phyloP scores from a whole-genome alignment of 2,113 vertebrate species.

The Dipodomys stephensi region DNA sequence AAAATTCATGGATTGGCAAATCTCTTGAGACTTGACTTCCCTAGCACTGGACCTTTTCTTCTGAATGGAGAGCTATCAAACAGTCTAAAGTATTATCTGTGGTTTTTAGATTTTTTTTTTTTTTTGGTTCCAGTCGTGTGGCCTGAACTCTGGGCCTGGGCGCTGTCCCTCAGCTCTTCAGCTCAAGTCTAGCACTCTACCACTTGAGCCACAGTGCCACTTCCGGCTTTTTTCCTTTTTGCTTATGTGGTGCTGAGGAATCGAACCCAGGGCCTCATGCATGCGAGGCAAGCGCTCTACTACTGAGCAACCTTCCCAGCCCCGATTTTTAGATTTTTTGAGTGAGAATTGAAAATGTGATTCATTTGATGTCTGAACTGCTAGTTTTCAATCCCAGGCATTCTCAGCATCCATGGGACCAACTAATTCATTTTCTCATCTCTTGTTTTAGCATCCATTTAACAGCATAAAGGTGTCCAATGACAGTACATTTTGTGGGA shows the following conservation, averaged over 20 bases:
- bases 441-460: neutral
- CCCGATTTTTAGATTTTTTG: neutral
- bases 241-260: no score
- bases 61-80: conserved; percentile 9
- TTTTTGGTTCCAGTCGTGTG: no score
- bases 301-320: no score
- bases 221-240: no score
- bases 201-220: no score
- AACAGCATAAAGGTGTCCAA: neutral
- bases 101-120: neutral
- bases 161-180: no score
- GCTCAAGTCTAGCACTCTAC: no score
- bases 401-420: neutral
- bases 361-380: neutral
- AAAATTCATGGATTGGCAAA: neutral
- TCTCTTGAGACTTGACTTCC: conserved; percentile 14
- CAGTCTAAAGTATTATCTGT: neutral
- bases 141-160: no score
- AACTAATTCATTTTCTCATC: neutral
- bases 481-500: no score
- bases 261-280: no score
- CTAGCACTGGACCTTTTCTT: conserved; percentile 32
- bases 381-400: neutral
- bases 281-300: no score
- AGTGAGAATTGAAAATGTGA: conserved; percentile 5